These are phyloP conservation scores for Cossypha niveicapilla DNA, from an alignment of 2,797 vertebrate genomes.

Conservation along the genomic window DNA sequence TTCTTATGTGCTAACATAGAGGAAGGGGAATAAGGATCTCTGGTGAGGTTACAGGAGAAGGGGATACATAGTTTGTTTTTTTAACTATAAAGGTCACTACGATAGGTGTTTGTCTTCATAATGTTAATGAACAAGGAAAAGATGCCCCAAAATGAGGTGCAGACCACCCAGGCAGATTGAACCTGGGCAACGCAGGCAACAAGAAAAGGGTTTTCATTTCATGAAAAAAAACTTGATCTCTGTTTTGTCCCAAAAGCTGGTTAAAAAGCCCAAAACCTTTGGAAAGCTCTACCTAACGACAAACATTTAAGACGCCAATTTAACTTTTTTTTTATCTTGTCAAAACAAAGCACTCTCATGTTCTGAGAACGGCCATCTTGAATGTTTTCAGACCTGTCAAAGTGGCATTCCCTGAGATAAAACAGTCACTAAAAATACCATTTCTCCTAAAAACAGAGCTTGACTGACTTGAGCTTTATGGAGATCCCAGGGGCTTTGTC, in stretches of 20 bases:
- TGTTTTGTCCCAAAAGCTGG: background rate
- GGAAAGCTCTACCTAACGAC: background rate
- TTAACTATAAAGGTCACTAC: background rate
- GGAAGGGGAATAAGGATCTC: background rate
- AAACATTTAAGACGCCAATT: background rate
- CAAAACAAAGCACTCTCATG: background rate
- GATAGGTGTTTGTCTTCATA: background rate
- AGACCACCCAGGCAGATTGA: background rate
- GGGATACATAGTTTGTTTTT: background rate
- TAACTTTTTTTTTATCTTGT: background rate
- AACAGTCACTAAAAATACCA: background rate
- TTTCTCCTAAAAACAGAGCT: background rate
- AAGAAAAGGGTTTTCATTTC: background rate
- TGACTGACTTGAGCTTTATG: background rate
- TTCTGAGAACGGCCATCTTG: background rate
- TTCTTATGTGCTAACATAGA: background rate
- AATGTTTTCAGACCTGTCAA: background rate
- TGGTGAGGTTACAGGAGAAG: background rate
- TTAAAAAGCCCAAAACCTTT: background rate
- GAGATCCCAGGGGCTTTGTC: background rate
- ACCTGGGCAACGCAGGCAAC: background rate
- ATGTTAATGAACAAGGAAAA: background rate
- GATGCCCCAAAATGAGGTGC: fast-evolving
- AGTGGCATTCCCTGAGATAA: slow-evolving; percentile 1
- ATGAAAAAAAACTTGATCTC: background rate